Base-by-base conservation (phyloP, 2,888 invertebrate species). In the Mamestra brassicae region DNA sequence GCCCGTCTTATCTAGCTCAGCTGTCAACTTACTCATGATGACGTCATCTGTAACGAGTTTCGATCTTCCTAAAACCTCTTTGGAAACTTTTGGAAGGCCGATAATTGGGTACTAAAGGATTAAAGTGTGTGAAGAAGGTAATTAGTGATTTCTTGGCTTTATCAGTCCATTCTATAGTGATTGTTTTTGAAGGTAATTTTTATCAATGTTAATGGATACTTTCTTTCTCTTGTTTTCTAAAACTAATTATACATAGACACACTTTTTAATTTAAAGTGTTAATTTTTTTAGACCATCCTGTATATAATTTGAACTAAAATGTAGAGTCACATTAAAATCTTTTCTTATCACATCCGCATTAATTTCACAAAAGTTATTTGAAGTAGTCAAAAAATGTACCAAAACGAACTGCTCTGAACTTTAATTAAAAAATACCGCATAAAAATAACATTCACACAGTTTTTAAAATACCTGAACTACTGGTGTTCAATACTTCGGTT, bases 11-110 rank as follows among this genome's bases (percentile, higher is more conserved):
- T 94, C 94, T 86, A 66, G 69, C 77, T 79, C 76, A 89, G 90
- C 91, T 90, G 92, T 91, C 89, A 90, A 91, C 90, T 91, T 89
- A 89, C 85, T 91, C 89, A 89, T 83, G 83, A 88, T 94, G 94
- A 93, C 92, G 90, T 94, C 93, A 94, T 88, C 79, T 74, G 71
- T 83, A 83, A 87, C 52, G 63, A 60, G 76, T 78, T 68, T 42
- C 62, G 65, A 74, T 58, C 52, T 75, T 76, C 67, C 17, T 73
- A 60, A 79, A 80, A 74, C 79, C 71, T 69, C 63, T 81, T 72
- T 76, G 15, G 55, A 63, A 38, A 66, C 34, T 77, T 61, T 66
- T 76, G 55, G 42, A 54, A 58, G 15, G 6, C 52, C 4, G 74
- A 70, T 78, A 68, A 61, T 54, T 11, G 3, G 55, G 66, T 54